phyloP scores from a whole-genome alignment of 2,888 invertebrate species.

The Cryptocephalus moraei region DNA sequence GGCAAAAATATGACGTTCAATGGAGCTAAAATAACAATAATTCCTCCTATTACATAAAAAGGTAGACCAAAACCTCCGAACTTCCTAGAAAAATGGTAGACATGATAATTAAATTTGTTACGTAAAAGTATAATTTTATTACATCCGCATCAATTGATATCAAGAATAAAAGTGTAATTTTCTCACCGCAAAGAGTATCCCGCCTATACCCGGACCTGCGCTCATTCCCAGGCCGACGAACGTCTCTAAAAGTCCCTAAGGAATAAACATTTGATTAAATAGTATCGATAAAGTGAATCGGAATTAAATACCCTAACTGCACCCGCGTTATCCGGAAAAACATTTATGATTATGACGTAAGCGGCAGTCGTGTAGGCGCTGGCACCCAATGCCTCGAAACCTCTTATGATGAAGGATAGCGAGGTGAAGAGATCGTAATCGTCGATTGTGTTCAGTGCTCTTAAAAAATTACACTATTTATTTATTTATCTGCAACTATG shows the following conservation, averaged over 20 bases:
- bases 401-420: conserved; percentile 60
- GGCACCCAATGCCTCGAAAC: conserved; percentile 63
- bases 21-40: conserved; percentile 55
- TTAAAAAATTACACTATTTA: conserved; percentile 30
- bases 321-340: conserved; percentile 64
- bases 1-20: conserved; percentile 51
- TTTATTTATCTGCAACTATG: not conserved
- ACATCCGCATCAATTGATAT: not conserved
- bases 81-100: conserved; percentile 49
- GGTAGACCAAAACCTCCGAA: conserved; percentile 70
- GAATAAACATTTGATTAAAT: conserved; percentile 3
- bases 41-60: conserved; percentile 60
- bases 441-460: conserved; percentile 52
- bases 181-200: conserved; percentile 62
- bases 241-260: conserved; percentile 63
- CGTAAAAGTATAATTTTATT: not conserved
- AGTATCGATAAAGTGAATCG: not conserved
- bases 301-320: conserved; percentile 48
- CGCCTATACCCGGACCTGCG: conserved; percentile 70
- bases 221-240: conserved; percentile 73
- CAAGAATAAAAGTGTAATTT: not conserved
- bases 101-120: conserved; percentile 6
- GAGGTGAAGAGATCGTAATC: conserved; percentile 50
- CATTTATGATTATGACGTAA: conserved; percentile 64
- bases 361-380: conserved; percentile 68